Evolutionary conservation across 2,888 invertebrate genomes (phyloP), one percentile per base, ranked within the genome.

Genomic region (Fragum fragum): DNA sequence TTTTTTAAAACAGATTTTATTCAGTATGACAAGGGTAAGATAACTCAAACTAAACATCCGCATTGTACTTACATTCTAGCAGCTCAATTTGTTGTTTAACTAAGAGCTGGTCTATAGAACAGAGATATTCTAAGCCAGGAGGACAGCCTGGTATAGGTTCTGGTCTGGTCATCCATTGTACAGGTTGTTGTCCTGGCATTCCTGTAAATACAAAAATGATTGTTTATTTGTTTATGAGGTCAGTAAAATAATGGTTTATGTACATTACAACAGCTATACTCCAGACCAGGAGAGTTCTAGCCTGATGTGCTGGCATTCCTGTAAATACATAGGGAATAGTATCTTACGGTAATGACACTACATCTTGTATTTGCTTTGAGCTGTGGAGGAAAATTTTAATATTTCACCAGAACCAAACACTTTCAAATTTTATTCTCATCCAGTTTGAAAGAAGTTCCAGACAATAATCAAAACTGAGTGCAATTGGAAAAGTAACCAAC

Each of bases 71-170:
- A 47, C 47, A 47, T 47, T 47, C 93, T 5, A 93, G 66, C 0
- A 91, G 52, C 28, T 91, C 91, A 11, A 93, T 91, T 63, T 91
- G 89, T 81, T 94, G 93, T 73, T 93, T 91, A 0, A 92, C 84
- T 1, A 93, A 76, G 0, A 94, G 77, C 72, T 93, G 92, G 83
- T 94, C 93, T 21, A 94, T 79, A 76, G 89, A 86, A 5, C 92
- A 90, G 36, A 94, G 88, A 74, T 94, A 93, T 79, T 94, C 93
- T 32, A 94, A 84, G 5, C 94, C 94, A 7, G 92, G 90, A 0
- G 94, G 93, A 78, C 92, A 92, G 0, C 93, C 93, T 11, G 91
- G 83, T 6, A 91, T 79, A 2, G 87, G 71, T 29, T 86, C 79
- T 3, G 93, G 92, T 26, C 87, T 78, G 0, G 79, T 69, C 88